These are phyloP conservation scores for Nannospalax galili DNA, from an alignment of 2,113 vertebrate genomes.

Conservation along the genomic window DNA sequence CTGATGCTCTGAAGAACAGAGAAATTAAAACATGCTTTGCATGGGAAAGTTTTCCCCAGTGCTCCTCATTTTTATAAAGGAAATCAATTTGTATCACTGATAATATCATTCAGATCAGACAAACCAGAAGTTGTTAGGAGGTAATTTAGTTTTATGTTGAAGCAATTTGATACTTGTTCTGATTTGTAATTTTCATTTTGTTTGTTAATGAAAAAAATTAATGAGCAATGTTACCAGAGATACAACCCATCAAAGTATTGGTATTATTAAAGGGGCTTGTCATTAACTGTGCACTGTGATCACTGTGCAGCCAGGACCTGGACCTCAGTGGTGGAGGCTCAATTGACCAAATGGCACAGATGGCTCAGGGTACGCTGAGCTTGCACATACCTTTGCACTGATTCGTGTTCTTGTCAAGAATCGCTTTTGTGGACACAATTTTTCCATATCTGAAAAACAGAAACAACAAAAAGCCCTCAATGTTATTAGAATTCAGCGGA, in stretches of 20 bases:
- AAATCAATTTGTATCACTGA: constrained; percentile 89
- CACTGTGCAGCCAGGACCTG: constrained; percentile 70
- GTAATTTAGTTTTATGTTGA: constrained; percentile 85
- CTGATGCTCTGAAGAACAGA: constrained; percentile 71
- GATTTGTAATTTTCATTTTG: constrained; percentile 90
- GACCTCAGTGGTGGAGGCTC: constrained; percentile 58
- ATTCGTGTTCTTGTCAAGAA: constrained; percentile 99
- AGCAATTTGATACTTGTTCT: constrained; percentile 88
- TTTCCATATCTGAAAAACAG: constrained; percentile 94
- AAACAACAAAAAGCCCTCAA: constrained; percentile 61
- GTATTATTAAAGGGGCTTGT: constrained; percentile 82
- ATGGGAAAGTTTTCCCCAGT: constrained; percentile 76
- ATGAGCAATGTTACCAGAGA: constrained; percentile 87
- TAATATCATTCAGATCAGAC: constrained; percentile 86
- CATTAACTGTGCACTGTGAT: constrained; percentile 67
- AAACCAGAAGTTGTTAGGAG: constrained; percentile 84
- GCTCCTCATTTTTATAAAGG: constrained; percentile 81
- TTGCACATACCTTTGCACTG: constrained; percentile 96
- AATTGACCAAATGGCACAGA: constrained; percentile 52
- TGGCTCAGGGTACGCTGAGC: constrained; percentile 10
- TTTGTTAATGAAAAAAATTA: constrained; percentile 90
- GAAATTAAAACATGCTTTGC: constrained; percentile 78
- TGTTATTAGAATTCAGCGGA: constrained; percentile 68
- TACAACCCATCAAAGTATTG: constrained; percentile 79
- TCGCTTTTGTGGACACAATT: constrained; percentile 99